phyloP scores from a whole-genome alignment of 2,888 invertebrate genomes.

The Heliconius charithonia region DNA sequence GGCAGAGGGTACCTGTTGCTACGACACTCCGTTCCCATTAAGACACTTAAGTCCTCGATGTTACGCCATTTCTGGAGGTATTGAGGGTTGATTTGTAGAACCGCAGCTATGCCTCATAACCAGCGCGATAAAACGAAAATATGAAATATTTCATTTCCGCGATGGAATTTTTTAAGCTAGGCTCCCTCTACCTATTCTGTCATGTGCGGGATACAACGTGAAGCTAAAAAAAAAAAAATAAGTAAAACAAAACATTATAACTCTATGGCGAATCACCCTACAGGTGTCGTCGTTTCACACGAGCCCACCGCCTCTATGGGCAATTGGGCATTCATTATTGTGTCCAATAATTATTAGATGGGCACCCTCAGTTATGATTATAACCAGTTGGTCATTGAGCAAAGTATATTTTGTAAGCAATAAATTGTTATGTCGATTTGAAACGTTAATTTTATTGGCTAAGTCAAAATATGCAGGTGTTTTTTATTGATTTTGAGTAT shows the following conservation, averaged over 20 bases:
- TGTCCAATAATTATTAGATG: constrained; percentile 69
- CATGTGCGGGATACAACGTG: not conserved
- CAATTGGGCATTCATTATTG: constrained; percentile 77
- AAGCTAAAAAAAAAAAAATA: not conserved
- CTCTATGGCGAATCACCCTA: constrained; percentile 54
- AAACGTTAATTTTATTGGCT: constrained; percentile 13
- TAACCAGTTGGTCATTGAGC: constrained; percentile 33
- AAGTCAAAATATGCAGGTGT: constrained; percentile 27
- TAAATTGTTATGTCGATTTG: constrained; percentile 11
- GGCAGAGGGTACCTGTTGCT: too few species aligned
- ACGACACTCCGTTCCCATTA: too few species aligned
- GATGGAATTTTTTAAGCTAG: not conserved
- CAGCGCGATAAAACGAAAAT: too few species aligned
- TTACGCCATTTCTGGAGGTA: too few species aligned
- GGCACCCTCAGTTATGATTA: constrained; percentile 58
- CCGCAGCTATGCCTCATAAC: too few species aligned
- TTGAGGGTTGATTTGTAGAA: too few species aligned
- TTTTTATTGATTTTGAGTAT: not conserved
- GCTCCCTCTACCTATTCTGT: not conserved
- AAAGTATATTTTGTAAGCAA: constrained; percentile 32
- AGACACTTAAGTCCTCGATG: too few species aligned
- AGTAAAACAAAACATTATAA: constrained; percentile 22
- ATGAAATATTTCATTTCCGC: too few species aligned
- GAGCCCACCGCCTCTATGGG: constrained; percentile 69
- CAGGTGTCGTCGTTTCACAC: constrained; percentile 82